Evolutionary conservation across 2,888 invertebrate species (phyloP).

Genomic region (Mythimna albipuncta): DNA sequence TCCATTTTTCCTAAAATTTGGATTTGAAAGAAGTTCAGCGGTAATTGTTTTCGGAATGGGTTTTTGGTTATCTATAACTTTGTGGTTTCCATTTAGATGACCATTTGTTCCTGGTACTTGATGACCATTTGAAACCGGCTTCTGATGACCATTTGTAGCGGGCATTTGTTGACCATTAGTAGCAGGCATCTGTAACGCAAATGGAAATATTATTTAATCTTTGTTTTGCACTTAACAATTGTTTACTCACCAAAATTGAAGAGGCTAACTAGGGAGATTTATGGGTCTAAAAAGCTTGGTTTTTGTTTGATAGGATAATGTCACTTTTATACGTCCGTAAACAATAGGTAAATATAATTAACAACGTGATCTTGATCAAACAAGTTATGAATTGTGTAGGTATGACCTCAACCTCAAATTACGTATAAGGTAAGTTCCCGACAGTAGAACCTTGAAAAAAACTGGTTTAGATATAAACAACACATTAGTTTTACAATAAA

Average conservation of each 20-base stretch:
- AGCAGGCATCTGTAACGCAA: slow-evolving; percentile 34
- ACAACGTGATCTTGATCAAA: background rate
- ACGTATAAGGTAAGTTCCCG: slow-evolving; percentile 6
- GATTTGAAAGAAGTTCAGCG: slow-evolving; percentile 71
- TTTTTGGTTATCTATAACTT: slow-evolving; percentile 67
- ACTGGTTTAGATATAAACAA: slow-evolving; percentile 32
- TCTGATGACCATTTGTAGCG: slow-evolving; percentile 11
- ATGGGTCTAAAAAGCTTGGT: background rate
- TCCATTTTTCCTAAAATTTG: slow-evolving; percentile 80
- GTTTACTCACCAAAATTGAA: background rate
- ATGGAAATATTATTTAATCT: slow-evolving; percentile 7
- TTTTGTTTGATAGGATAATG: background rate
- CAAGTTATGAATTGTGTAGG: slow-evolving; percentile 9
- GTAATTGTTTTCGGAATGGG: slow-evolving; percentile 37
- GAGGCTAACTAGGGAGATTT: background rate
- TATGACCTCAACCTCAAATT: slow-evolving; percentile 45
- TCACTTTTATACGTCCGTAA: background rate
- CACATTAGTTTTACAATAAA: background rate
- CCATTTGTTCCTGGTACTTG: slow-evolving; percentile 81
- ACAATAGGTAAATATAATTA: background rate
- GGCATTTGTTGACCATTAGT: slow-evolving; percentile 24
- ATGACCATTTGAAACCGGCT: slow-evolving; percentile 5
- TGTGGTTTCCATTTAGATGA: slow-evolving; percentile 78
- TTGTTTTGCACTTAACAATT: background rate
- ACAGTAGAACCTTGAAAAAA: slow-evolving; percentile 11